A percentile compares a stretch with the other conserved stretches of the same genome.
phyloP scores from a whole-genome alignment of 2,888 invertebrate genomes.

The Troides helena region DNA sequence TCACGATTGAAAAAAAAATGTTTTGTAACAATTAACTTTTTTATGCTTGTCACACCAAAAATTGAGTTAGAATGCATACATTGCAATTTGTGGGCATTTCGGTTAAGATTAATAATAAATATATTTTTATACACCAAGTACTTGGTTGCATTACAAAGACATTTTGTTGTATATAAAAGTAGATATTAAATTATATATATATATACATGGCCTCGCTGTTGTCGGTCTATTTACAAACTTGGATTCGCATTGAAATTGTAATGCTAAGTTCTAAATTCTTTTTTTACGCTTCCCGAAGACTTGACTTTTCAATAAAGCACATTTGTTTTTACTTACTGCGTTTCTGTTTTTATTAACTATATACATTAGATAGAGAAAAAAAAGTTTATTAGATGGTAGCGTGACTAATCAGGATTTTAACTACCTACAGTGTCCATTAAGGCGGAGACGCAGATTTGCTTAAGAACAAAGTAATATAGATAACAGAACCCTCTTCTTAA shows the following conservation, averaged over 20 bases:
- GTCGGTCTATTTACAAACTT: slow-evolving; percentile 39
- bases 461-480: too few species aligned
- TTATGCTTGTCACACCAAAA: too few species aligned
- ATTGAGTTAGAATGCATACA: too few species aligned
- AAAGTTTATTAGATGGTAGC: background rate
- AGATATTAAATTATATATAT: slow-evolving; percentile 34
- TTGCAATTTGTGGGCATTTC: background rate
- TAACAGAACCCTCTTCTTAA: too few species aligned
- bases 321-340: slow-evolving; percentile 44
- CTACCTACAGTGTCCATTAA: too few species aligned
- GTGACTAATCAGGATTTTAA: too few species aligned
- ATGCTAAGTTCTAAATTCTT: slow-evolving; percentile 44
- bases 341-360: background rate
- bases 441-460: too few species aligned
- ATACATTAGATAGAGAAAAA: background rate
- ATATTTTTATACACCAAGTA: slow-evolving; percentile 20
- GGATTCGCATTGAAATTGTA: slow-evolving; percentile 35
- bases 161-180: slow-evolving; percentile 38
- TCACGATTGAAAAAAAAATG: too few species aligned
- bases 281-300: slow-evolving; percentile 52
- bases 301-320: slow-evolving; percentile 61
- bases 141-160: slow-evolving; percentile 33
- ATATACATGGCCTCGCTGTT: slow-evolving; percentile 42
- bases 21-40: too few species aligned
- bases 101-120: background rate